Evolutionary conservation across 2,888 invertebrate genomes (phyloP).

Genomic region (Rapana venosa): DNA sequence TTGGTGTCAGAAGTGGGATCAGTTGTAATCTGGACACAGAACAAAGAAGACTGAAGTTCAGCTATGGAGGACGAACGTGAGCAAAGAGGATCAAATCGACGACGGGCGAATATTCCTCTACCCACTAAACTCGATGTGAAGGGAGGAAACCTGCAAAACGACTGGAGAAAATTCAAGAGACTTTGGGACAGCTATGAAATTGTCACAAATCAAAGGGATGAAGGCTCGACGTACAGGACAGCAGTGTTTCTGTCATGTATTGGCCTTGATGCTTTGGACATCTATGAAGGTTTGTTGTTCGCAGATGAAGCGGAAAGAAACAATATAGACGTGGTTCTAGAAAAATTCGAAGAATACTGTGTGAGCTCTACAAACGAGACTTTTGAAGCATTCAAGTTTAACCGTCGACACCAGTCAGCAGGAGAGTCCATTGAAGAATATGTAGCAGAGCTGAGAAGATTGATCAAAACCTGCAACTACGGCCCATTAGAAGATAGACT

Average conservation of each 20-base stretch:
- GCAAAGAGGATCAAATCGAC: not conserved
- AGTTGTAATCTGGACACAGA: not conserved
- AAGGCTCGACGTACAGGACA: not conserved
- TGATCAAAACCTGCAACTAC: not conserved
- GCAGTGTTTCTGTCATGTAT: not conserved
- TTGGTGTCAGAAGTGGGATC: not conserved
- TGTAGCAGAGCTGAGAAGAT: not conserved
- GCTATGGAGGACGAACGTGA: not conserved
- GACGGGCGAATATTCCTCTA: not conserved
- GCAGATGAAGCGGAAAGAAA: not conserved
- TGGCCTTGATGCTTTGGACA: not conserved
- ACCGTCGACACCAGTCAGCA: slow-evolving; percentile 3
- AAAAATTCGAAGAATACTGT: slow-evolving; percentile 12
- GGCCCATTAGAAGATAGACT: not conserved
- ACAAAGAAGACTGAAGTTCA: not conserved
- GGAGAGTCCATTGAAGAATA: not conserved
- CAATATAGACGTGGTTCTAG: not conserved
- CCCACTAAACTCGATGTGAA: not conserved
- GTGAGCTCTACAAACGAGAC: slow-evolving; percentile 10
- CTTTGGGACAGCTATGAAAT: not conserved
- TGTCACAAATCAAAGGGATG: not conserved
- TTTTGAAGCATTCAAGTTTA: slow-evolving; percentile 9
- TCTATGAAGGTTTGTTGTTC: not conserved
- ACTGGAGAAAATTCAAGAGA: not conserved
- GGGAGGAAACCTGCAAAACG: slow-evolving; percentile 9